A percentile compares a stretch with the other conserved stretches of the same genome.
Evolutionary conservation across 2,888 invertebrate species (phyloP).

Genomic region (Heliconius charithonia): DNA sequence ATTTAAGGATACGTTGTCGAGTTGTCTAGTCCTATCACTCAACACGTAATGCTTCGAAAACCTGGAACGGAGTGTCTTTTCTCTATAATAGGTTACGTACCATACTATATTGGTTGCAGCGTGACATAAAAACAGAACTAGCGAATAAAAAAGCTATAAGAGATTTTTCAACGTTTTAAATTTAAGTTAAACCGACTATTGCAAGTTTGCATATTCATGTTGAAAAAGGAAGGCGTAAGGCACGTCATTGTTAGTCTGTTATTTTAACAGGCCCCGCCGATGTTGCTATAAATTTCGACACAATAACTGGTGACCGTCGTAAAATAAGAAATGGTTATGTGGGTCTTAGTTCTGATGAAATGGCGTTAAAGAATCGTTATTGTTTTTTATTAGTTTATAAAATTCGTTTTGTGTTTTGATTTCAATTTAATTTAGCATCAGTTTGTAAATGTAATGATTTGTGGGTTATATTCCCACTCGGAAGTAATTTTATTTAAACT

Average conservation of each 20-base stretch:
- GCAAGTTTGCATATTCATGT: neutral
- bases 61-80: no score
- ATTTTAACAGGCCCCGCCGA: constrained; percentile 8
- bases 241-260: constrained; percentile 7
- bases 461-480: no score
- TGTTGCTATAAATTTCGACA: constrained; percentile 23
- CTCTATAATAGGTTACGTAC: neutral
- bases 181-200: constrained; percentile 1
- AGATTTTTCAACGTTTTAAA: neutral
- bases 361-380: constrained; percentile 9
- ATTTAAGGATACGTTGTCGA: no score
- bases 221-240: neutral
- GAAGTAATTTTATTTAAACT: no score
- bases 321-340: constrained; percentile 18
- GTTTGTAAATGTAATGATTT: no score
- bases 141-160: neutral
- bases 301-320: constrained; percentile 15
- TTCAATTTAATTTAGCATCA: neutral
- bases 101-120: neutral
- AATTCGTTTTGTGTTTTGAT: constrained; percentile 13
- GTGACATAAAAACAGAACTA: neutral
- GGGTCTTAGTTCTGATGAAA: constrained; percentile 23
- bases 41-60: no score
- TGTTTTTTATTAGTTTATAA: constrained; percentile 7
- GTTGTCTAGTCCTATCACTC: no score